These are phyloP conservation scores for Agapornis roseicollis DNA, from an alignment of 2,113 vertebrate genomes.

Conservation along the genomic window DNA sequence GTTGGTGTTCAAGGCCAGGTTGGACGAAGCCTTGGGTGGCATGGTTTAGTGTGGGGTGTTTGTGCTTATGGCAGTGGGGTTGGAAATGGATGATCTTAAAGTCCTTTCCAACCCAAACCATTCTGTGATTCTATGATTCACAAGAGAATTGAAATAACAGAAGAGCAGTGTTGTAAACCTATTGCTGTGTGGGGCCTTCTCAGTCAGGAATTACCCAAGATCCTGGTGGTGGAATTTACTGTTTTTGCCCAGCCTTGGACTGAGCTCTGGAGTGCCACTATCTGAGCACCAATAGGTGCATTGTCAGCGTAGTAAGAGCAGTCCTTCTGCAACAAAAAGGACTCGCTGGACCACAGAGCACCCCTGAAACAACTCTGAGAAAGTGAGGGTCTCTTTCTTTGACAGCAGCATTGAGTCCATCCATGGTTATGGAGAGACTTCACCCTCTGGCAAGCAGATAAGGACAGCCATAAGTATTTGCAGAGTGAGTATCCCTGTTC, in stretches of 20 bases:
- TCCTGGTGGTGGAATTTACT: not conserved
- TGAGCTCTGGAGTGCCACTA: not conserved
- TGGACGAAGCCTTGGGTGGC: no score
- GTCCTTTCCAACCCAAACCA: no score
- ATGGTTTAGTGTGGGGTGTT: no score
- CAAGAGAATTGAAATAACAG: not conserved
- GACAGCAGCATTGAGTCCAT: not conserved
- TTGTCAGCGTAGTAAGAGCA: not conserved
- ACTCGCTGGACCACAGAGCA: not conserved
- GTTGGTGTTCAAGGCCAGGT: no score
- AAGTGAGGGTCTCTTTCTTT: not conserved
- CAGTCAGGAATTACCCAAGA: not conserved
- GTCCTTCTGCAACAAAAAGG: not conserved
- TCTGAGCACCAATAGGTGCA: not conserved
- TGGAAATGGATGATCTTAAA: no score
- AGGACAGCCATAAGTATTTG: not conserved
- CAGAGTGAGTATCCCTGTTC: not conserved
- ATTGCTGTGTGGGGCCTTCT: not conserved
- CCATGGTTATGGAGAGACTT: not conserved
- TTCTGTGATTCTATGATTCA: no score
- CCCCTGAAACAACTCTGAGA: not conserved
- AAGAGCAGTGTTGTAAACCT: not conserved
- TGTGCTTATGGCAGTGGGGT: no score
- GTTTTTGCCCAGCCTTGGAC: not conserved
- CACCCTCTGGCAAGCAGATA: not conserved